Evolutionary conservation across 2,797 vertebrate species (phyloP).

Genomic region (Dendrocincla tyrannina): DNA sequence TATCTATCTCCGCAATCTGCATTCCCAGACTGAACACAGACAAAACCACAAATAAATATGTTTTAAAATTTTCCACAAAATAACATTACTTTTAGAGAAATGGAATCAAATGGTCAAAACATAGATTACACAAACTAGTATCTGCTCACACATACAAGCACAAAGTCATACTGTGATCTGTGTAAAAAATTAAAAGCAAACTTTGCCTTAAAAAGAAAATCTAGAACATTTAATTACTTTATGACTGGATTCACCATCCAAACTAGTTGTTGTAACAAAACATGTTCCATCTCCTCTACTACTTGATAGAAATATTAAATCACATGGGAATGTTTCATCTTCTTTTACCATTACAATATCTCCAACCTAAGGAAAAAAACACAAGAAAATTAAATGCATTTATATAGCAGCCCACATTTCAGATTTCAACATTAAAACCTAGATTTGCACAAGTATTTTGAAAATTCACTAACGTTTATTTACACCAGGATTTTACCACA

Average conservation of each 20-base stretch:
- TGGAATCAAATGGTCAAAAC: not conserved
- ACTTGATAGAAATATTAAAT: slow-evolving; percentile 91
- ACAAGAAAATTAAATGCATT: not conserved
- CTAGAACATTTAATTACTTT: slow-evolving; percentile 79
- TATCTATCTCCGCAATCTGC: not conserved
- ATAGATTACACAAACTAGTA: not conserved
- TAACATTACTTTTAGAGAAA: not conserved
- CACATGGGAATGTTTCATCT: slow-evolving; percentile 94
- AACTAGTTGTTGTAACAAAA: slow-evolving; percentile 93
- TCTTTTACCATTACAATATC: slow-evolving; percentile 93
- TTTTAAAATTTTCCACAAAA: not conserved
- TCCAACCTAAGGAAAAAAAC: slow-evolving; percentile 82
- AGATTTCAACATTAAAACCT: not conserved
- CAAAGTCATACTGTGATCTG: not conserved
- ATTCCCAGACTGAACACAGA: not conserved
- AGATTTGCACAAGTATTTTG: not conserved
- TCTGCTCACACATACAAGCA: not conserved
- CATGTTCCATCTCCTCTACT: slow-evolving; percentile 92
- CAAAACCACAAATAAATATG: not conserved
- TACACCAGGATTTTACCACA: not conserved
- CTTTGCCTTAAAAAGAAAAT: not conserved
- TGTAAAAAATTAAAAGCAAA: not conserved
- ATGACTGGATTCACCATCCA: slow-evolving; percentile 97
- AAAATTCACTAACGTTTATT: not conserved
- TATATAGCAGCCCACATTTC: not conserved